phyloP scores from a whole-genome alignment of 2,113 vertebrate species.

The Scomber colias region DNA sequence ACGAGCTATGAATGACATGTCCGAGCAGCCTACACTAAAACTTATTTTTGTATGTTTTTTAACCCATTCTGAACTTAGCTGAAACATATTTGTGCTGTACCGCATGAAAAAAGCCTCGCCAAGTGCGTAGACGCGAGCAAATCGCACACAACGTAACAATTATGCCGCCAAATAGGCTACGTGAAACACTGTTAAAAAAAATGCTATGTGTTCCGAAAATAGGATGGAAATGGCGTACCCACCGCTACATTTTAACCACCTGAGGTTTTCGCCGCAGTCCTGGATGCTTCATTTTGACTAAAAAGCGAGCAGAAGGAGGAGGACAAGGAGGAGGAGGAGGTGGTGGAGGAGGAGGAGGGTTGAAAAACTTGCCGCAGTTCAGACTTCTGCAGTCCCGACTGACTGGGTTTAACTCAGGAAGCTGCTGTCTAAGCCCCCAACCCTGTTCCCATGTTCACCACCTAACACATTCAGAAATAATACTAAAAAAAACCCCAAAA shows the following conservation, averaged over 20 bases:
- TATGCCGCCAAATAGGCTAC: neutral
- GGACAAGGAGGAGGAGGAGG: slow-evolving; percentile 26
- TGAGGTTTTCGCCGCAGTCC: slow-evolving; percentile 66
- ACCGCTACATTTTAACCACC: slow-evolving; percentile 62
- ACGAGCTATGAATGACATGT: neutral
- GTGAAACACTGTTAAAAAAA: neutral
- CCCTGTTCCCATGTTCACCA: neutral
- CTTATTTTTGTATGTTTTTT: neutral
- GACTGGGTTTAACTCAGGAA: slow-evolving; percentile 61
- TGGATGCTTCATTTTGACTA: slow-evolving; percentile 69
- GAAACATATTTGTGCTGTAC: neutral
- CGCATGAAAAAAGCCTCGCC: neutral
- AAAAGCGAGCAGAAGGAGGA: slow-evolving; percentile 33
- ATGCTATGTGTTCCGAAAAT: neutral
- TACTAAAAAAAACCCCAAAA: neutral
- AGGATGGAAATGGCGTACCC: neutral
- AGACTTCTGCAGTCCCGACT: slow-evolving; percentile 77
- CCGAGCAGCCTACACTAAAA: neutral
- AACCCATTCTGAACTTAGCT: neutral
- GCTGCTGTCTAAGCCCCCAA: slow-evolving; percentile 27
- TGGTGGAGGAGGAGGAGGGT: slow-evolving; percentile 58
- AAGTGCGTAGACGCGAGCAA: slow-evolving; percentile 12
- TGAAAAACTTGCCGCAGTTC: slow-evolving; percentile 85
- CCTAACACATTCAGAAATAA: neutral
- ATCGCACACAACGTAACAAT: neutral